These are phyloP conservation scores for Trypoxylus dichotomus DNA, from an alignment of 1,140 invertebrate species.

Conservation along the genomic window DNA sequence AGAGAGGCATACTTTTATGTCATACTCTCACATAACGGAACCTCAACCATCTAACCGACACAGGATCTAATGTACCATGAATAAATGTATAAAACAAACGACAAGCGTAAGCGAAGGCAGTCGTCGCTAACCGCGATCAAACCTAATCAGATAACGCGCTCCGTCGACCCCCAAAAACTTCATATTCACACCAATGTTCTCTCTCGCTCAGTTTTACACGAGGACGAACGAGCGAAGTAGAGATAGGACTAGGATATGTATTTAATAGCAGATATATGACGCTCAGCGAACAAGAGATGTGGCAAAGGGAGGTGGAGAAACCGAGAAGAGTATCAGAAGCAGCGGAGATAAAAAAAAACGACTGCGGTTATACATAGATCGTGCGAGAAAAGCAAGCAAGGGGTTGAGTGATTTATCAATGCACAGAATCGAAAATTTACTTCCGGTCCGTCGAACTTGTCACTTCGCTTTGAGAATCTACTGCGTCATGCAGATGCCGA, in stretches of 20 bases:
- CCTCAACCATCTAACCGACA: slow-evolving; percentile 38
- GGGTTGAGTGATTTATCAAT: slow-evolving; percentile 36
- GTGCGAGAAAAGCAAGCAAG: slow-evolving; percentile 9
- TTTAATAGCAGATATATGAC: slow-evolving; percentile 5
- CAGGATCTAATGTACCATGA: slow-evolving; percentile 42
- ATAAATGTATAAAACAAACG: slow-evolving; percentile 44
- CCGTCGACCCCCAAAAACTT: slow-evolving; percentile 29
- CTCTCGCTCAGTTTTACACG: background rate
- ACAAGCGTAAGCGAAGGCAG: slow-evolving; percentile 42
- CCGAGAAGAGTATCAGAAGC: background rate
- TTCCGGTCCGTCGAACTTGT: slow-evolving; percentile 36
- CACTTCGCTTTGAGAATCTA: slow-evolving; percentile 36
- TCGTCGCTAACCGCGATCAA: slow-evolving; percentile 39
- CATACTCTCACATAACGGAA: slow-evolving; percentile 18
- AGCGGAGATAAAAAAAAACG: background rate
- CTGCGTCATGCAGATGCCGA: slow-evolving; percentile 34
- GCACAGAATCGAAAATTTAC: slow-evolving; percentile 36
- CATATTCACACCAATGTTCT: slow-evolving; percentile 17
- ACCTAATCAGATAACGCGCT: slow-evolving; percentile 42
- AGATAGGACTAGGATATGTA: background rate
- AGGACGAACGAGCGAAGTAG: background rate
- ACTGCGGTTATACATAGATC: background rate
- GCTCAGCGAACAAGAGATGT: background rate
- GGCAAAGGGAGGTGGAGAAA: background rate
- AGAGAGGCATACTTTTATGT: background rate